Conservation (phyloP, 2,888 invertebrate species). For the Cantharis flavilabris region DNA sequence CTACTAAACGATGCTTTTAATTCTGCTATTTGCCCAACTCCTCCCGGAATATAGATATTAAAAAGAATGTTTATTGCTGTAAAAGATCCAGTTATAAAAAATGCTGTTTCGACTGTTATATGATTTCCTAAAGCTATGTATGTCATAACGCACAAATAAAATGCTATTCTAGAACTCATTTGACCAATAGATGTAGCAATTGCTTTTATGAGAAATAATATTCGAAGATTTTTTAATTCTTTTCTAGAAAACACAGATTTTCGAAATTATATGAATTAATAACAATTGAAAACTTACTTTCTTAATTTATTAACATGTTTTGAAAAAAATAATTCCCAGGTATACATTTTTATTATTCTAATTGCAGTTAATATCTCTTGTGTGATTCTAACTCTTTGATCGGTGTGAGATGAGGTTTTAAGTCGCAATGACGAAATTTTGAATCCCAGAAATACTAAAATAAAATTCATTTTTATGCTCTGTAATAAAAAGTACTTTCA, state of each 20-base stretch:
- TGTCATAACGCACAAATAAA: conserved; percentile 53
- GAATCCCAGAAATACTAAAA: conserved; percentile 1
- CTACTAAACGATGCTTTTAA: conserved; percentile 74
- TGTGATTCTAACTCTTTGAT: conserved; percentile 87
- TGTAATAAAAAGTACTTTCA: no score
- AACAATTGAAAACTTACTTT: conserved; percentile 60
- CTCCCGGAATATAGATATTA: conserved; percentile 88
- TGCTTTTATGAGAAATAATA: conserved; percentile 45
- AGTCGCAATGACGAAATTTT: conserved; percentile 68
- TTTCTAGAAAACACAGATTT: conserved; percentile 56
- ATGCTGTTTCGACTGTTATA: conserved; percentile 82
- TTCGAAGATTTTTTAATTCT: conserved; percentile 64
- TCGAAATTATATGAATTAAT: neutral
- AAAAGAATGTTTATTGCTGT: conserved; percentile 83
- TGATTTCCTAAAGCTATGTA: conserved; percentile 71
- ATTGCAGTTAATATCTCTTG: conserved; percentile 86
- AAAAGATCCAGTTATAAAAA: conserved; percentile 87
- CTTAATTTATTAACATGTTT: conserved; percentile 71
- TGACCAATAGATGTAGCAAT: conserved; percentile 42
- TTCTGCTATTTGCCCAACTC: conserved; percentile 80
- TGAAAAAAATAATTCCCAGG: conserved; percentile 84
- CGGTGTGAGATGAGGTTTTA: conserved; percentile 81
- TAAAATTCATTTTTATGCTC: neutral
- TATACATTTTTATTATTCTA: conserved; percentile 88
- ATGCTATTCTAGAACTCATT: conserved; percentile 46